These are phyloP conservation scores for Ctenoplectra terminalis DNA, from an alignment of 1,140 invertebrate genomes.

Conservation along the genomic window DNA sequence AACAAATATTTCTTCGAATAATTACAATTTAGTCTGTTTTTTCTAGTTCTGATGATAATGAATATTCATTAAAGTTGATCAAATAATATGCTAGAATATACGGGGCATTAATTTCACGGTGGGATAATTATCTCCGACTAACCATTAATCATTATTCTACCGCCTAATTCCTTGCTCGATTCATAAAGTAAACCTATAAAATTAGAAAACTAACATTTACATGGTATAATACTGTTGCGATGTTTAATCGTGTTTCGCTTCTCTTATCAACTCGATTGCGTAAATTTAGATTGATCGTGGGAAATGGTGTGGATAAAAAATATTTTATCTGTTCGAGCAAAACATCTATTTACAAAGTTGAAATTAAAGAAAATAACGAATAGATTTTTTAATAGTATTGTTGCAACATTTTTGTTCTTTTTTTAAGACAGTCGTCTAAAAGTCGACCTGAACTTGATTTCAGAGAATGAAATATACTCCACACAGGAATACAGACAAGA, in stretches of 20 bases:
- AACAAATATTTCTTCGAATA: not conserved
- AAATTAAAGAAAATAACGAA: not conserved
- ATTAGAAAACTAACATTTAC: not conserved
- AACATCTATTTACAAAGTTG: not conserved
- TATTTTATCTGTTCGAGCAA: not conserved
- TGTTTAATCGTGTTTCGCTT: slow-evolving; percentile 25
- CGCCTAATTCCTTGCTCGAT: not conserved
- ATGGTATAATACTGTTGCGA: not conserved
- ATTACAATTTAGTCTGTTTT: not conserved
- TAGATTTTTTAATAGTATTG: not conserved
- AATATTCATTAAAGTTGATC: slow-evolving; percentile 2
- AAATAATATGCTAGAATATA: not conserved
- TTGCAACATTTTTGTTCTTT: too few relatives aligned
- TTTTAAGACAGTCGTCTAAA: not conserved
- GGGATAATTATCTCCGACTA: slow-evolving; percentile 35
- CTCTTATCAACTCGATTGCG: slow-evolving; percentile 6
- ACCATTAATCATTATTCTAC: slow-evolving; percentile 31
- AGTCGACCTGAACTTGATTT: slow-evolving; percentile 45
- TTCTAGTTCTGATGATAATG: not conserved
- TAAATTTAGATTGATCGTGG: not conserved
- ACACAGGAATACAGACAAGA: slow-evolving; percentile 75
- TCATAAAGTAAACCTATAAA: not conserved
- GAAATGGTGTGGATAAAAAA: not conserved
- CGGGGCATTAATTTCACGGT: slow-evolving; percentile 16
- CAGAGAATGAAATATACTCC: slow-evolving; percentile 74